Conservation (phyloP, 1,140 invertebrate species). For the Latrodectus geometricus region DNA sequence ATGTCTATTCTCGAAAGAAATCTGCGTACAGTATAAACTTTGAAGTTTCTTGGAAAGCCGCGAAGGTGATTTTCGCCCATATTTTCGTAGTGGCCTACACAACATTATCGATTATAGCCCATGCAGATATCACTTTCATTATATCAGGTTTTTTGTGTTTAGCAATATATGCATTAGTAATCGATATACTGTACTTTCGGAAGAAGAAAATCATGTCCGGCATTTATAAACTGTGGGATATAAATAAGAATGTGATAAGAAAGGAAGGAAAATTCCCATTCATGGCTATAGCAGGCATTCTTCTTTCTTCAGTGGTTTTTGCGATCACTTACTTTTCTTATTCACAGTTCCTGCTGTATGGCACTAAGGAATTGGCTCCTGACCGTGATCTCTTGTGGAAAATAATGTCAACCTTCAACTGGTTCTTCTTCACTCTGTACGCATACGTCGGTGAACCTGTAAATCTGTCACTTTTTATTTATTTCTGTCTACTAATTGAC, state of each 20-base stretch:
- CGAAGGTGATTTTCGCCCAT: neutral
- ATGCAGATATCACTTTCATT: conserved; percentile 1
- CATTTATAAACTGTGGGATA: neutral
- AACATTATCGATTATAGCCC: neutral
- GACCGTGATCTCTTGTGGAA: neutral
- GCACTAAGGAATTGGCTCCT: neutral
- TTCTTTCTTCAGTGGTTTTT: neutral
- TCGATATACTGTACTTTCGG: neutral
- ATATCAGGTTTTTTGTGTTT: conserved; percentile 3
- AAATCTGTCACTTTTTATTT: neutral
- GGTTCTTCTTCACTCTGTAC: conserved; percentile 2
- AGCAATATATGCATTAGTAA: neutral
- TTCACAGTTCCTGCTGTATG: neutral
- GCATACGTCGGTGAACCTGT: conserved; percentile 4
- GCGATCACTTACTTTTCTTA: neutral
- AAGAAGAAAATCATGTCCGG: neutral
- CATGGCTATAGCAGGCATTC: neutral
- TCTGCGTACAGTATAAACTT: neutral
- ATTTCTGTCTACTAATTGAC: neutral
- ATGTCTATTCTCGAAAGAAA: neutral
- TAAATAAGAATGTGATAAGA: neutral
- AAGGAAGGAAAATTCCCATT: neutral
- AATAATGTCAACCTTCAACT: neutral
- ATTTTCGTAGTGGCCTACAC: neutral
- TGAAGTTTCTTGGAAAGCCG: neutral